Evolutionary conservation across 1,140 invertebrate genomes (phyloP).

Genomic region (Zelostemma sp.): DNA sequence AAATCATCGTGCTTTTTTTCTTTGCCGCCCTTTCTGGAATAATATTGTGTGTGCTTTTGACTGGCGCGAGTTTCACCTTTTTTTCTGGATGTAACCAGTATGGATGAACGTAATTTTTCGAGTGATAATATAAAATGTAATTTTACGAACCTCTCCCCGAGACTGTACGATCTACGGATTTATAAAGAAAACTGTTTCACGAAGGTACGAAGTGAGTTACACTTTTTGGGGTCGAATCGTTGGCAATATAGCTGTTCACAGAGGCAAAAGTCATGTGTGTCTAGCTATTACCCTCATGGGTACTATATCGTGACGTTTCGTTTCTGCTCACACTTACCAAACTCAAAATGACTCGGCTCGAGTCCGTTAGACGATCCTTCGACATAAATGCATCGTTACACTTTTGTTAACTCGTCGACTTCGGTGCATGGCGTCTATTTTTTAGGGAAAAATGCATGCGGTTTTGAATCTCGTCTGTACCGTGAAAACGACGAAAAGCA

Average conservation of each 20-base stretch:
- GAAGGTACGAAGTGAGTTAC: slow-evolving; percentile 2
- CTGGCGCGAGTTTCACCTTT: no score
- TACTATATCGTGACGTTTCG: slow-evolving; percentile 21
- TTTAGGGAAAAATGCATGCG: slow-evolving; percentile 5
- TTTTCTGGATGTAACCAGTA: no score
- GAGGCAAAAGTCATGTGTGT: slow-evolving; percentile 21
- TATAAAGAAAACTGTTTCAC: slow-evolving; percentile 9
- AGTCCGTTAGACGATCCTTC: slow-evolving; percentile 3
- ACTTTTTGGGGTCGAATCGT: slow-evolving; percentile 10
- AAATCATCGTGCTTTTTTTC: no score
- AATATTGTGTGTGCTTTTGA: no score
- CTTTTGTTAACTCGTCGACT: slow-evolving; percentile 12
- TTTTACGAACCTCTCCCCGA: background rate
- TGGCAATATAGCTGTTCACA: slow-evolving; percentile 8
- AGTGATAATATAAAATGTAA: slow-evolving; percentile 4
- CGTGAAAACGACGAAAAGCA: no score
- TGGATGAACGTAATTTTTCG: background rate
- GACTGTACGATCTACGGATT: background rate
- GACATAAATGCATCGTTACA: slow-evolving; percentile 27
- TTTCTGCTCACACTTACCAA: slow-evolving; percentile 12
- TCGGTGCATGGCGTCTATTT: slow-evolving; percentile 8
- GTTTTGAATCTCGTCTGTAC: no score
- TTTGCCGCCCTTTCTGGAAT: no score
- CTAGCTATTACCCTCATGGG: slow-evolving; percentile 33
- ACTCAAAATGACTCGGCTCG: slow-evolving; percentile 9